Conservation (phyloP, 2,113 vertebrate genomes). For the Callaeas wilsoni region DNA sequence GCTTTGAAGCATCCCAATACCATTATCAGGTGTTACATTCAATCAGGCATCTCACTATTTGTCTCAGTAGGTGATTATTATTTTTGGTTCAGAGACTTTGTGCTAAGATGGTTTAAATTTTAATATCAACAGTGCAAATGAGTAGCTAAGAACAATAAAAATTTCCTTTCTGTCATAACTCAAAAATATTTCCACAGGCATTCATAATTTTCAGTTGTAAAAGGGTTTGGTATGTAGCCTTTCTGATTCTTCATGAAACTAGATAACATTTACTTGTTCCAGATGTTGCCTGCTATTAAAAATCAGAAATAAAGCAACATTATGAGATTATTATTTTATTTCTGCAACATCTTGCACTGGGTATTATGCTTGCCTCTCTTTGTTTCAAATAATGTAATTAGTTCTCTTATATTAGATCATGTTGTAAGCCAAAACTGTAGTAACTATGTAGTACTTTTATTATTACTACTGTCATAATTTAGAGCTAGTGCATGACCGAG, state of each 20-base stretch:
- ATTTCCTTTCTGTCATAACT: conserved; percentile 22
- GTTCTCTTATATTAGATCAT: neutral
- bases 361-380: neutral
- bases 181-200: conserved; percentile 37
- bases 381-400: conserved; percentile 11
- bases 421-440: neutral
- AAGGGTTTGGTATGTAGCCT: conserved; percentile 5
- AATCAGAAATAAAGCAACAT: neutral
- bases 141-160: neutral
- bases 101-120: neutral
- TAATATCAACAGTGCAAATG: conserved; percentile 3
- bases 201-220: conserved; percentile 48
- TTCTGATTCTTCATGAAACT: conserved; percentile 35
- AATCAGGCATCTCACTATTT: neutral
- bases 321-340: conserved; percentile 14
- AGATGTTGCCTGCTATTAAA: conserved; percentile 58
- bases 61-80: neutral
- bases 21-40: neutral
- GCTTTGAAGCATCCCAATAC: neutral
- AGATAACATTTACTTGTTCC: conserved; percentile 59
- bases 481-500: neutral
- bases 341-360: neutral
- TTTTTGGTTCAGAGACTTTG: conserved; percentile 6
- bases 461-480: neutral
- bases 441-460: neutral